Conservation (phyloP, 2,113 vertebrate species). For the Tachuris rubrigastra region DNA sequence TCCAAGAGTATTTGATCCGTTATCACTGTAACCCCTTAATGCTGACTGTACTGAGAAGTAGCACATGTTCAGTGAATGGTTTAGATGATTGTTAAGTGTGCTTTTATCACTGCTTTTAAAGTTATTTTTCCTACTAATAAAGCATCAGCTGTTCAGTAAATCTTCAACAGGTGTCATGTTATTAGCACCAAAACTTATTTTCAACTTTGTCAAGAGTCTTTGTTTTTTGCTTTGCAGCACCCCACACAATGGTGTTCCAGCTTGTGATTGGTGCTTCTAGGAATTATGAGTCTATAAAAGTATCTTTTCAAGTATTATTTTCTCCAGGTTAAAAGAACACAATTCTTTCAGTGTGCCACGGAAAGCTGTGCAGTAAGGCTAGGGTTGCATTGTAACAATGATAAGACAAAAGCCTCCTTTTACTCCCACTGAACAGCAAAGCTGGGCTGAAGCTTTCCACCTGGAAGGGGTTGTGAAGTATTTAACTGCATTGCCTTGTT, state of each 20-base stretch:
- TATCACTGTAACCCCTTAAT: background rate
- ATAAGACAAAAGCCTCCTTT: background rate
- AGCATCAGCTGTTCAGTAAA: background rate
- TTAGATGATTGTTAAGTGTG: background rate
- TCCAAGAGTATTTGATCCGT: background rate
- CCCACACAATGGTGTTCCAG: background rate
- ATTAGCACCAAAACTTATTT: background rate
- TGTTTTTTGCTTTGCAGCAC: background rate
- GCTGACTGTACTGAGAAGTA: background rate
- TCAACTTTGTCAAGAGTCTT: background rate
- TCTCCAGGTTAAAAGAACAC: background rate
- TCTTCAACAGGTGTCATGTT: background rate
- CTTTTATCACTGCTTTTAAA: background rate
- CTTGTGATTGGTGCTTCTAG: background rate
- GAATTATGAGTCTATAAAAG: background rate
- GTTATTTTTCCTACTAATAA: background rate
- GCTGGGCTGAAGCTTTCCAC: background rate
- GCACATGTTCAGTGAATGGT: background rate
- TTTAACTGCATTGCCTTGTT: background rate
- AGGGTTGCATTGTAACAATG: accelerated
- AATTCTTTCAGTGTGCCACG: background rate
- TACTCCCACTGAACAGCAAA: background rate
- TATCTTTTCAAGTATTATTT: background rate
- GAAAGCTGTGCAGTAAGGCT: background rate
- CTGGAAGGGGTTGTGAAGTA: background rate